These are phyloP conservation scores for Megalurothrips usitatus DNA, from an alignment of 2,888 invertebrate species.

Conservation along the genomic window DNA sequence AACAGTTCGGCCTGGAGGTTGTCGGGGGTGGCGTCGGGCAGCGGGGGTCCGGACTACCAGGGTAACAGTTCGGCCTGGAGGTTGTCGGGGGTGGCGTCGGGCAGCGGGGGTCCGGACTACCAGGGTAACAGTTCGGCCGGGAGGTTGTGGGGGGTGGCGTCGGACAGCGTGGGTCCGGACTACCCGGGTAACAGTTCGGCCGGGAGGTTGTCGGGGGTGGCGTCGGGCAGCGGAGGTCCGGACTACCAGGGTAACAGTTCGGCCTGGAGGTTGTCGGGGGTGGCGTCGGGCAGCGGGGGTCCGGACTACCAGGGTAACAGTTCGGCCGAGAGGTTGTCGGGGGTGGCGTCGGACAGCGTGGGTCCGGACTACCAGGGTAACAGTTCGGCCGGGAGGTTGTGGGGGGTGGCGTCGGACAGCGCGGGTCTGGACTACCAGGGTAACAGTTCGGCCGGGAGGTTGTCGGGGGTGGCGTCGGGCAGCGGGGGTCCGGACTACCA, in stretches of 20 bases:
- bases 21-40: conserved; percentile 38
- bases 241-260: neutral
- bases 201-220: conserved; percentile 33
- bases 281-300: conserved; percentile 44
- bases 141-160: conserved; percentile 32
- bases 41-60: conserved; percentile 40
- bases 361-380: conserved; percentile 40
- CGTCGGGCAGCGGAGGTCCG: conserved; percentile 39
- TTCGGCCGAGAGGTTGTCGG: conserved; percentile 38
- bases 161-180: no score
- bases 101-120: conserved; percentile 41
- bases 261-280: conserved; percentile 37
- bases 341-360: conserved; percentile 37
- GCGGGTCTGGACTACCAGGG: conserved; percentile 40
- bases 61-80: conserved; percentile 40
- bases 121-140: conserved; percentile 41
- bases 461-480: conserved; percentile 43
- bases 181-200: conserved; percentile 42
- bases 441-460: conserved; percentile 43
- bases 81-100: conserved; percentile 38
- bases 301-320: conserved; percentile 45
- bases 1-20: conserved; percentile 42
- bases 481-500: conserved; percentile 46
- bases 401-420: conserved; percentile 38
- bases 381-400: conserved; percentile 41